Percentiles rank a stretch among this genome's conserved stretches.
These are phyloP conservation scores for Hemicordylus capensis DNA, from an alignment of 2,113 vertebrate species.

Conservation along the genomic window DNA sequence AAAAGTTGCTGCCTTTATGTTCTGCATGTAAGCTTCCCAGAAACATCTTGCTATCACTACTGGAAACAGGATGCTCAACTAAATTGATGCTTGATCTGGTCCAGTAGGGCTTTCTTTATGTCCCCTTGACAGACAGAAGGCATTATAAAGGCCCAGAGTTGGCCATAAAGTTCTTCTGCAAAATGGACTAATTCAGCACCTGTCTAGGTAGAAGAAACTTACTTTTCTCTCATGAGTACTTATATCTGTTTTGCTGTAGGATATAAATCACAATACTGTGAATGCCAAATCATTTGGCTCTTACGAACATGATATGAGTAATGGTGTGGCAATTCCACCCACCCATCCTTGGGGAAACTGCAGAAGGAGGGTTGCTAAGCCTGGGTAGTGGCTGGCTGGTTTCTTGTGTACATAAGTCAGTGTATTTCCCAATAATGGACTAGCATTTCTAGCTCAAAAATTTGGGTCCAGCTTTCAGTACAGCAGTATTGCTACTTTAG, in stretches of 20 bases:
- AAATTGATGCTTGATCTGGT: background rate
- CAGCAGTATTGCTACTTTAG: background rate
- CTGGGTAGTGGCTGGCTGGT: background rate
- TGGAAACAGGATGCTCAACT: background rate
- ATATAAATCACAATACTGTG: background rate
- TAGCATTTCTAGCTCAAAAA: slow-evolving; percentile 45
- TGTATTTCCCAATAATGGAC: slow-evolving; percentile 49
- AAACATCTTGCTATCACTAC: background rate
- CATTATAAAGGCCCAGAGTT: no score
- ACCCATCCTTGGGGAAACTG: background rate
- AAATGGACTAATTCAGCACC: background rate
- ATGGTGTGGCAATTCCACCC: background rate
- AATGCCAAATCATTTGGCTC: background rate
- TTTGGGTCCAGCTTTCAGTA: background rate
- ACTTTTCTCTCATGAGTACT: no score
- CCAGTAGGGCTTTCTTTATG: background rate
- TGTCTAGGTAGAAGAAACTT: background rate
- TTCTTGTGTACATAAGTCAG: background rate
- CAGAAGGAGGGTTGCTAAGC: background rate
- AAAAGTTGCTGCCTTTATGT: background rate
- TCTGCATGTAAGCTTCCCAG: background rate
- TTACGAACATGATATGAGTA: background rate
- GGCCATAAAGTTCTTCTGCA: background rate
- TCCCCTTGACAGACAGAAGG: background rate
- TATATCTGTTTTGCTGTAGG: no score